These are phyloP conservation scores for Listronotus bonariensis DNA, from an alignment of 1,140 invertebrate genomes.

Conservation along the genomic window DNA sequence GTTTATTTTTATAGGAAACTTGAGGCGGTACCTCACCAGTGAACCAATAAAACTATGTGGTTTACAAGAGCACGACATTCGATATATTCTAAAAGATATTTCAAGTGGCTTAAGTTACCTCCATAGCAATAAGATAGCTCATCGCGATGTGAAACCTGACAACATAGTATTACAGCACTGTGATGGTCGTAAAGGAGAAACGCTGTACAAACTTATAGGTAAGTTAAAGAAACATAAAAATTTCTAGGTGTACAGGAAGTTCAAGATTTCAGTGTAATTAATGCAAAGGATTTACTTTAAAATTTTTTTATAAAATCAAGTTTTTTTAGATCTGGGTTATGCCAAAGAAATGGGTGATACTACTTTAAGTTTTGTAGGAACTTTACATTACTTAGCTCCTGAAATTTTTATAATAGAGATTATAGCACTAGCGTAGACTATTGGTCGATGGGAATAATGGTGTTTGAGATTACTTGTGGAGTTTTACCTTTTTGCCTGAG, in stretches of 20 bases:
- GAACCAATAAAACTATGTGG: constrained; percentile 74
- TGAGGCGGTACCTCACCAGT: constrained; percentile 40
- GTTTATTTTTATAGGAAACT: constrained; percentile 21
- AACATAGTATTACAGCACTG: constrained; percentile 79
- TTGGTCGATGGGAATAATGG: constrained; percentile 83
- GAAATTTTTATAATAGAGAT: constrained; percentile 72
- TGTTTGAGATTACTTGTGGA: constrained; percentile 86
- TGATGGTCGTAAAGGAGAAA: constrained; percentile 51
- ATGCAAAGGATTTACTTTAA: no score
- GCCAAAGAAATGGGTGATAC: constrained; percentile 81
- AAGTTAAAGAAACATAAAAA: neutral
- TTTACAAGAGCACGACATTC: constrained; percentile 69
- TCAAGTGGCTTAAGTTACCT: constrained; percentile 78
- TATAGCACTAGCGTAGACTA: constrained; percentile 88
- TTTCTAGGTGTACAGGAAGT: no score
- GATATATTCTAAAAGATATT: constrained; percentile 70
- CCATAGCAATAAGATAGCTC: constrained; percentile 77
- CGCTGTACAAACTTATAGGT: constrained; percentile 79
- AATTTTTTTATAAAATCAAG: neutral
- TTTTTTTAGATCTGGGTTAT: constrained; percentile 77
- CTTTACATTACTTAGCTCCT: constrained; percentile 85
- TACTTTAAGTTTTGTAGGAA: constrained; percentile 86
- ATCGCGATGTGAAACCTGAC: constrained; percentile 90
- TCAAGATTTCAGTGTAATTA: no score
- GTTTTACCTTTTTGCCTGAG: constrained; percentile 75